Base-by-base conservation (phyloP, 2,888 invertebrate genomes). In the Abscondita cerata region DNA sequence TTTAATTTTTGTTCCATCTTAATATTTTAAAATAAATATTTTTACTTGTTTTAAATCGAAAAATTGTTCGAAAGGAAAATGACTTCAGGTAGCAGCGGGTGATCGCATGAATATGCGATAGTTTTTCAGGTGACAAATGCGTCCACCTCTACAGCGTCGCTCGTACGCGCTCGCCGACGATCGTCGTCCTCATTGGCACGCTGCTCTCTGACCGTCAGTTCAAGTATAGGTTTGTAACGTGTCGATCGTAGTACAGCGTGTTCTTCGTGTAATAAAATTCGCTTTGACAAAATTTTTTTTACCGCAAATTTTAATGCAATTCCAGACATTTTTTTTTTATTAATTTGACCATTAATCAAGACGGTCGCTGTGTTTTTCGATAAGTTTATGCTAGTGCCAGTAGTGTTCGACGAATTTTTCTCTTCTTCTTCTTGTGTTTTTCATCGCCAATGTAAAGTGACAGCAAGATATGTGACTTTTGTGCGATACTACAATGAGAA, bases 151-250 rank as follows among this genome's bases (percentile, higher is more conserved):
- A 40, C 44, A 18, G 5, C 18, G 44, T 55, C 68, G 56, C 31
- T 40, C 60, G 48, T 60, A 34, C 51, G 50, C 58, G 47, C 38
- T 52, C 19, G 36, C 63, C 65, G 64, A 58, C 36, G 25, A 57
- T 34, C 56, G 58, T 59, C 59, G 61, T 71, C 75, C 75, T 70
- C 59, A 68, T 64, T 74, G 74, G 74, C 75, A 74, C 73, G 75
- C 74, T 71, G 72, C 69, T 72, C 70, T 70, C 66, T 59, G 71
- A 59, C 73, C 71, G 73, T 73, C 77, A 77, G 77, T 76, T 73
- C 70, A 68, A 69, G 72, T 67, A 71, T 68, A 72, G 67, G 71
- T 70, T 69, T 40, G 67, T 59, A 19, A 13, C 56, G 66, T 46
- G 53, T 44, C 38, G 53, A 38, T 25, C 33, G 44, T 44, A 19